Conservation (phyloP, 2,797 vertebrate species). For the Stomatorhinus walkeri region DNA sequence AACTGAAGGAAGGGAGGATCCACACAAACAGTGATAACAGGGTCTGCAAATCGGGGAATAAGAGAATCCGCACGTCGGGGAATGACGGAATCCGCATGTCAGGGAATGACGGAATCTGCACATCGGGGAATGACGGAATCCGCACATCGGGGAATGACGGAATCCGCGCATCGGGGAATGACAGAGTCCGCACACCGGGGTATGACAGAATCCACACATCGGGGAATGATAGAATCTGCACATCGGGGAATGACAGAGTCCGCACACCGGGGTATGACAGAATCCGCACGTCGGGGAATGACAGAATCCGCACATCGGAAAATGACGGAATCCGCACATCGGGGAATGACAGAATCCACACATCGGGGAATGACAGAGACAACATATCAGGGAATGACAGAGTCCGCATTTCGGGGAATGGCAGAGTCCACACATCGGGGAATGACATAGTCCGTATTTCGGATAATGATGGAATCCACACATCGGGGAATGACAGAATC, state of each 20-base stretch:
- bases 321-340: not conserved
- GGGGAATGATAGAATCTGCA: fast-evolving
- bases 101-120: not conserved
- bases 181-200: fast-evolving
- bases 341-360: not conserved
- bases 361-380: not conserved
- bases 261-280: not conserved
- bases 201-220: not conserved
- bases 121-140: no score
- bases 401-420: no score
- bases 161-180: not conserved
- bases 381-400: not conserved
- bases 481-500: no score
- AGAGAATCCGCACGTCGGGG: not conserved
- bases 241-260: no score
- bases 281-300: not conserved
- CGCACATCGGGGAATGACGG: not conserved
- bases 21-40: not conserved
- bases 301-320: fast-evolving
- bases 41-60: not conserved
- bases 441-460: not conserved
- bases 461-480: not conserved
- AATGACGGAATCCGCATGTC: no score
- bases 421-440: not conserved
- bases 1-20: not conserved